These are phyloP conservation scores for Drosophila asahinai DNA, from an alignment of 1,140 invertebrate genomes.

Conservation along the genomic window DNA sequence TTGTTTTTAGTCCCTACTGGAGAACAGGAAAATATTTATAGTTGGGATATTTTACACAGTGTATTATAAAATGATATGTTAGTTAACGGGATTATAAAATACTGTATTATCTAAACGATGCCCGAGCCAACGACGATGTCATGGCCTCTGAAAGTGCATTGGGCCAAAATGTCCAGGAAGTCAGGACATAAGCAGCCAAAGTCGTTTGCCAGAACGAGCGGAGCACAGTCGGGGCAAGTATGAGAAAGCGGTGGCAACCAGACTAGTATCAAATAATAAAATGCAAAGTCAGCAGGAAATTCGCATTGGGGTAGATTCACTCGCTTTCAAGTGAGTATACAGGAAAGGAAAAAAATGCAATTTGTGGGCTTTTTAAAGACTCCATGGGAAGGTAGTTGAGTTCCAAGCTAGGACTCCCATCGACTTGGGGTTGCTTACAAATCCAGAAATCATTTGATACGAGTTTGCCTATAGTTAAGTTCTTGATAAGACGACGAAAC, in stretches of 20 bases:
- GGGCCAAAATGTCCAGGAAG: slow-evolving; percentile 63
- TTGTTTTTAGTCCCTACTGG: too few relatives aligned
- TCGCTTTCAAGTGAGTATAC: slow-evolving; percentile 23
- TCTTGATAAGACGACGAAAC: neutral
- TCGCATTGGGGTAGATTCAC: slow-evolving; percentile 47
- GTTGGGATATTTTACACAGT: neutral
- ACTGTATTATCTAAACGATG: slow-evolving; percentile 62
- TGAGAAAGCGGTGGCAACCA: slow-evolving; percentile 29
- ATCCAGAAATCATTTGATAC: slow-evolving; percentile 5
- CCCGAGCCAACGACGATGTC: slow-evolving; percentile 32
- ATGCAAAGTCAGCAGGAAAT: slow-evolving; percentile 70
- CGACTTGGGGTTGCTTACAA: slow-evolving; percentile 1
- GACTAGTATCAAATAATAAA: slow-evolving; percentile 63
- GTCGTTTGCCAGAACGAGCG: slow-evolving; percentile 54
- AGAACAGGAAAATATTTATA: too few relatives aligned
- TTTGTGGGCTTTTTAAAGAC: slow-evolving; percentile 31
- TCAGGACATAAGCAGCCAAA: slow-evolving; percentile 57
- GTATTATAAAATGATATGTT: slow-evolving; percentile 5
- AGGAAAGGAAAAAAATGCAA: slow-evolving; percentile 24
- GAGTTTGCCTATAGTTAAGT: neutral
- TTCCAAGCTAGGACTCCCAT: neutral
- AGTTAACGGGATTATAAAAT: slow-evolving; percentile 29
- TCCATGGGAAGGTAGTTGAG: slow-evolving; percentile 28
- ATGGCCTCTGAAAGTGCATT: slow-evolving; percentile 31
- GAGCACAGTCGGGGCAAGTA: slow-evolving; percentile 6